These are phyloP conservation scores for Microplitis manilae DNA, from an alignment of 2,888 invertebrate species.

Conservation along the genomic window DNA sequence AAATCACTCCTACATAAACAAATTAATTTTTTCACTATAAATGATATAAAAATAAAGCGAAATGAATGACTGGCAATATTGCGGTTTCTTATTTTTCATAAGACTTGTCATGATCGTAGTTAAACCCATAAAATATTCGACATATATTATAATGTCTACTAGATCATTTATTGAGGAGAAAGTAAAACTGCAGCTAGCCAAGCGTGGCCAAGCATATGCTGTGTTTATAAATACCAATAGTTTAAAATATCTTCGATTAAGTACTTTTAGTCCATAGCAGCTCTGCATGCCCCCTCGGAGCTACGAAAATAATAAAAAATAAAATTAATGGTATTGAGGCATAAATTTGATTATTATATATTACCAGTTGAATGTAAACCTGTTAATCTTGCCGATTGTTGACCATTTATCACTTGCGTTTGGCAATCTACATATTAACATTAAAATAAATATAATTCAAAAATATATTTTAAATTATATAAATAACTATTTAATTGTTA, in stretches of 20 bases:
- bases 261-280: neutral
- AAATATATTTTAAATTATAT: neutral
- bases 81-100: neutral
- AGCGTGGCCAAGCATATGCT: conserved; percentile 36
- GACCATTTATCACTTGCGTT: conserved; percentile 18
- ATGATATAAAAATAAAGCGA: neutral
- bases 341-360: neutral
- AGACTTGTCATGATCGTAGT: neutral
- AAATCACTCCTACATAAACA: too few species aligned
- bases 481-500: neutral
- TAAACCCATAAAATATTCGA: neutral
- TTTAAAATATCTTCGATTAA: conserved; percentile 25
- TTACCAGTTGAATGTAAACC: neutral
- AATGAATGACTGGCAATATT: neutral
- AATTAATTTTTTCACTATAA: too few species aligned
- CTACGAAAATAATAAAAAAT: neutral
- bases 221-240: conserved; percentile 30
- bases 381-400: neutral
- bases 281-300: neutral
- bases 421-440: neutral
- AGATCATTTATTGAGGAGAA: conserved; percentile 43
- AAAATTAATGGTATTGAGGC: neutral
- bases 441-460: neutral
- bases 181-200: conserved; percentile 47
- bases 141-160: neutral